Evolutionary conservation across 64 coral and sea anemone genomes (phyloP), one percentile per base, ranked within the genome.

Genomic region (Stichodactyla helianthus): DNA sequence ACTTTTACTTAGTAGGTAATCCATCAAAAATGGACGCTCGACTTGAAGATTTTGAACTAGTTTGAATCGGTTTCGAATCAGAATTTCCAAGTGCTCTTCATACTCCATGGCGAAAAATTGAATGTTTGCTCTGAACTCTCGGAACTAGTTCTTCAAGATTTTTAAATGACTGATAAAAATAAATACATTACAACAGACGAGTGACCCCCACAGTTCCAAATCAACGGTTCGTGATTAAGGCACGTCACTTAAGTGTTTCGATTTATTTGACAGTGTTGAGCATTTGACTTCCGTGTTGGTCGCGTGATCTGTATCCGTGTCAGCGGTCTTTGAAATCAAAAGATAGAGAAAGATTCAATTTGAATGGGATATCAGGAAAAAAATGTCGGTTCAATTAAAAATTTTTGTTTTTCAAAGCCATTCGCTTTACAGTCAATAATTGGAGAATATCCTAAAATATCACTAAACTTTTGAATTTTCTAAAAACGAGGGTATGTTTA

Each of bases 1-100:
- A 2, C 26, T 63, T 15, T 89, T 86, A 53, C 86, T 89, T 4
- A 88, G 88, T 5, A 93, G 78, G 53, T 93, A 88, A 68, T 93
- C 74, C 28, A 93, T 79, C 12, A 93, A 52, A 10, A 89, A 86
- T 13, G 71, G 79, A 10, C 92, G 92, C 19, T 89, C 87, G 77
- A 88, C 79, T 35, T 93, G 87, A 14, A 93, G 64, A 51, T 88
- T 55, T 86, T 93, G 83, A n/a, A 86, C 65, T 4, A 93, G 85
- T 13, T 82, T 74, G 6, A 93, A 82, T 20, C 92, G 87, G 59
- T 89, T 77, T 79, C 64, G 79, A 17, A 76, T 85, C 14, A 93
- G 71, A 25, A 86, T 82, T 10, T 89, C 52, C 7, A 81, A 18
- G 10, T 53, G 78, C 4, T 53, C 16, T 74, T 74, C 68, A 31